Conservation (phyloP, 37 sponge, comb jelly and placozoan genomes). For the Hormiphora californensis region DNA sequence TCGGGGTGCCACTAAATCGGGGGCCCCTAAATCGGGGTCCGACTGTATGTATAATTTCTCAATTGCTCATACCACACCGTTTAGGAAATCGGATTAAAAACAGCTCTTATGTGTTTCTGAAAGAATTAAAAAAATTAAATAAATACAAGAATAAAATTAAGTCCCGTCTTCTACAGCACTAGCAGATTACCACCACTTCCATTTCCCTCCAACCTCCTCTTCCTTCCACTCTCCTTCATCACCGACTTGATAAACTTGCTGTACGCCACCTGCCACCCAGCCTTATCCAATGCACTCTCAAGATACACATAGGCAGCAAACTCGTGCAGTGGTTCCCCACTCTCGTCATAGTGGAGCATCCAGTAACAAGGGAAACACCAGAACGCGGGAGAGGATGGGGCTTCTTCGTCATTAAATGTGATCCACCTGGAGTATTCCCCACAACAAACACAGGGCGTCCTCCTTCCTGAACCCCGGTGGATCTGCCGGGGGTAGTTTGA, state of each 20-base stretch:
- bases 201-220: no score
- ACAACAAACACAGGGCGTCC: not conserved
- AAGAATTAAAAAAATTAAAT: no score
- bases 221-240: no score
- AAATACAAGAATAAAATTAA: no score
- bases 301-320: constrained; percentile 31
- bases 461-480: not conserved
- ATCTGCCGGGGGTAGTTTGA: constrained; percentile 14
- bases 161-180: no score
- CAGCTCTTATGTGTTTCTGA: no score
- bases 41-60: no score
- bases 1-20: no score
- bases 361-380: constrained; percentile 14
- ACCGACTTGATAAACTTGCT: constrained; percentile 38
- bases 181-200: no score
- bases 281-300: constrained; percentile 14
- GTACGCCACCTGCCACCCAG: constrained; percentile 19
- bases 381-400: not conserved
- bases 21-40: no score
- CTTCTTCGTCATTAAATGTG: constrained; percentile 28
- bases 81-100: no score
- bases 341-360: constrained; percentile 17
- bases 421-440: constrained; percentile 14
- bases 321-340: not conserved
- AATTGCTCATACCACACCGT: no score